Evolutionary conservation across 2,888 invertebrate species (phyloP).

Genomic region (Enoplolaimus lenunculus): DNA sequence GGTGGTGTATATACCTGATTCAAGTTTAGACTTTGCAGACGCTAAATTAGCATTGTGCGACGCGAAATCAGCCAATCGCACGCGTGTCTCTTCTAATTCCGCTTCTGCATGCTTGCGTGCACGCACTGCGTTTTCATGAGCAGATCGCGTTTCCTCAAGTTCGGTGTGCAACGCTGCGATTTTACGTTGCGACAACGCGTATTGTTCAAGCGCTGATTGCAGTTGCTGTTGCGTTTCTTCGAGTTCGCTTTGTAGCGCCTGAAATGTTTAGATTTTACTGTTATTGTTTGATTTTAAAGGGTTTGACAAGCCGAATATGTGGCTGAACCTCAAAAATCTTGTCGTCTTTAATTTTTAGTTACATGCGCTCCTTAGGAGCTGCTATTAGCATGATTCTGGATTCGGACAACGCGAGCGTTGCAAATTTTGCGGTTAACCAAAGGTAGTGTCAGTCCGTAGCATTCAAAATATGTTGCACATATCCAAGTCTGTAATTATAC

Average conservation of each 20-base stretch:
- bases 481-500: too few relatives aligned
- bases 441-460: too few relatives aligned
- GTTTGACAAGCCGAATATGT: background rate
- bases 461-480: too few relatives aligned
- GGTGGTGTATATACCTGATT: background rate
- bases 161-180: slow-evolving; percentile 76
- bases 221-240: slow-evolving; percentile 84
- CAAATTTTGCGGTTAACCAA: too few relatives aligned
- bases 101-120: slow-evolving; percentile 67
- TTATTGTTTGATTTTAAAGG: too few relatives aligned
- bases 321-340: too few relatives aligned
- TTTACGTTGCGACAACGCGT: slow-evolving; percentile 74
- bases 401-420: too few relatives aligned
- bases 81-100: slow-evolving; percentile 20
- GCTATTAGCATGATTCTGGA: too few relatives aligned
- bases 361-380: too few relatives aligned
- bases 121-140: slow-evolving; percentile 58
- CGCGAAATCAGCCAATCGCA: slow-evolving; percentile 67
- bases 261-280: too few relatives aligned
- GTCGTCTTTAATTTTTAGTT: too few relatives aligned
- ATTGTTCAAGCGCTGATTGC: slow-evolving; percentile 79
- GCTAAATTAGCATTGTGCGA: slow-evolving; percentile 81
- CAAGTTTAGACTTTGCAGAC: slow-evolving; percentile 71
- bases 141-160: slow-evolving; percentile 61
- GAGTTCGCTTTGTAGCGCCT: slow-evolving; percentile 80